Evolutionary conservation across 23 tunicate species (phyloP), one percentile per base, ranked within the genome.

Genomic region (Trididemnum nubilum): DNA sequence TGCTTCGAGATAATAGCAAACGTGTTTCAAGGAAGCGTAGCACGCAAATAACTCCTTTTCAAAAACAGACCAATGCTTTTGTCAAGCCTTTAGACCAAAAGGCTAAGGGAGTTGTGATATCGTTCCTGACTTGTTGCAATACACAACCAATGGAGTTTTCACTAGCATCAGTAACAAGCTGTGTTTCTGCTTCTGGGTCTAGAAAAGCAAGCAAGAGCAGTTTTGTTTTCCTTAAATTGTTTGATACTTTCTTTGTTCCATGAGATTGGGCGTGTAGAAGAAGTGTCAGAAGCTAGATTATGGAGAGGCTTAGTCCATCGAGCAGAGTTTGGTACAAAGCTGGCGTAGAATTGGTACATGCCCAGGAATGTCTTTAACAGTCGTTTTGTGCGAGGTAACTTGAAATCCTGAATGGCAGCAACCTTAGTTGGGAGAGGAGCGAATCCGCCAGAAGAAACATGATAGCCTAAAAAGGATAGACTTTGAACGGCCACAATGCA

Each of bases 81-180:
- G 57, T 18, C 18, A 18, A 49, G 57, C n/a, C 57, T 18, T 49
- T 49, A 18, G 57, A 49, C 57, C 57, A 49, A 49, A 49, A 49
- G 18, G 67, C 67, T 21, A 61, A 24, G 26, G 67, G 67, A 3
- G 26, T 61, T 22, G 26, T 22, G 26, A n/a, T n/a, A 12, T n/a
- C 67, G 29, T 61, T 26, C n/a, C 3, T 61, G 5, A n/a, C 26
- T 61, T 61, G 67, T 61, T 61, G 67, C 29, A 61, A 26, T 12
- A 61, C 67, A 24, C 67, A 61, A 3, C 67, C 67, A 61, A 61
- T 61, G 18, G 67, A 61, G 29, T 61, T 61, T 12, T 26, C 26
- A n/a, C 67, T 21, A 24, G 67, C 67, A 61, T 61, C 67, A 5
- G 67, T 61, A 24, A 61, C 29, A 61, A 61, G 67, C n/a, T 61